Evolutionary conservation across 2,113 vertebrate genomes (phyloP).

Genomic region (Engraulis encrasicolus): DNA sequence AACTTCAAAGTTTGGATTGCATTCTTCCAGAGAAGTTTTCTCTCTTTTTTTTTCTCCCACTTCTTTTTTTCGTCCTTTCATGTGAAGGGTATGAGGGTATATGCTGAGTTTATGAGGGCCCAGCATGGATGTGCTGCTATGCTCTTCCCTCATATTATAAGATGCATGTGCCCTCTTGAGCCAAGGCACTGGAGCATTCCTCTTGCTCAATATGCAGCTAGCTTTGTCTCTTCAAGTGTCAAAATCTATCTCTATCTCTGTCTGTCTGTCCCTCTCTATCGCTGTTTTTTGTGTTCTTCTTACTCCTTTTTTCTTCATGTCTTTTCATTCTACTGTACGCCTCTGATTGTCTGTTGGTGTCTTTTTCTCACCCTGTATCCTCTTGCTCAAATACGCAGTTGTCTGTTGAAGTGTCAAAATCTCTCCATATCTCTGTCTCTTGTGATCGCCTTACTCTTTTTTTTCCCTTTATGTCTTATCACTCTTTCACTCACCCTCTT

Average conservation of each 20-base stretch:
- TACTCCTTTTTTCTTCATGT: background rate
- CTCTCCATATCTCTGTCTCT: too few relatives aligned
- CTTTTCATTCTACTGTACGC: too few relatives aligned
- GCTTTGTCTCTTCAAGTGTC: background rate
- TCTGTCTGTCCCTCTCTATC: background rate
- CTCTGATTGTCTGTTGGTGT: too few relatives aligned
- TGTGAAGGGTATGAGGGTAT: background rate
- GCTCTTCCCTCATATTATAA: background rate
- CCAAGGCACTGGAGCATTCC: background rate
- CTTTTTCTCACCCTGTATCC: too few relatives aligned
- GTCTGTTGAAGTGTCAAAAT: too few relatives aligned
- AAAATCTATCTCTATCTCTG: background rate
- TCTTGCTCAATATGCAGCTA: background rate
- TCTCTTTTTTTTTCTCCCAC: conserved; percentile 75
- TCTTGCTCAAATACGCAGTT: too few relatives aligned
- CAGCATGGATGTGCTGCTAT: background rate
- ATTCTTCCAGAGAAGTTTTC: conserved; percentile 59
- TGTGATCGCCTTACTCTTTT: too few relatives aligned
- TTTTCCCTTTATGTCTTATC: too few relatives aligned
- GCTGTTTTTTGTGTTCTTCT: background rate
- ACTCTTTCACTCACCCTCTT: too few relatives aligned
- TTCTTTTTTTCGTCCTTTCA: conserved; percentile 47
- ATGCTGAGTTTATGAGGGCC: background rate
- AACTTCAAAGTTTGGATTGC: conserved; percentile 84
- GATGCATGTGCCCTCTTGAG: background rate